These are phyloP conservation scores for Anguilla megastoma DNA, from an alignment of 2,797 vertebrate species.

Conservation along the genomic window DNA sequence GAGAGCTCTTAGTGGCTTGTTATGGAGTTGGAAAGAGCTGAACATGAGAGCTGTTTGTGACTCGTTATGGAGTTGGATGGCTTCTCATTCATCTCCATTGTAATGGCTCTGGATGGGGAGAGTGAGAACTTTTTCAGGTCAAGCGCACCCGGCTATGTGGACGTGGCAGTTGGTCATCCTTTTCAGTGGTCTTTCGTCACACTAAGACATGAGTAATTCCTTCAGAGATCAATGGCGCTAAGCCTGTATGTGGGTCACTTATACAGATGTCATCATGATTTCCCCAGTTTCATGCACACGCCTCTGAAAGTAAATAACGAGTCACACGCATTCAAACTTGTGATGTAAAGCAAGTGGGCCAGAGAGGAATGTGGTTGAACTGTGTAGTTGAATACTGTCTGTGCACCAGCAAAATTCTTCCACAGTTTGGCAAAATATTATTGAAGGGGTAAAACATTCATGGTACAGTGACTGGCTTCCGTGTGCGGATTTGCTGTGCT, in stretches of 20 bases:
- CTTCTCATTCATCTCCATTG: slow-evolving; percentile 47
- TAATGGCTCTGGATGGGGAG: slow-evolving; percentile 22
- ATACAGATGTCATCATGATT: background rate
- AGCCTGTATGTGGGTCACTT: background rate
- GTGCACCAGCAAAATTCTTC: background rate
- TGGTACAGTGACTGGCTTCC: background rate
- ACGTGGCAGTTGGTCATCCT: background rate
- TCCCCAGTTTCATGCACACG: slow-evolving; percentile 24
- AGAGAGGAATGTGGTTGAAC: background rate
- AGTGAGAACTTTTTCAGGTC: slow-evolving; percentile 11
- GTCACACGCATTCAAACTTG: background rate
- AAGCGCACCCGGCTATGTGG: slow-evolving; percentile 17
- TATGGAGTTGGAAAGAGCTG: background rate
- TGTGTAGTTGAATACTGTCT: background rate
- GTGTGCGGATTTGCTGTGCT: background rate
- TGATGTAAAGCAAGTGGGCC: background rate
- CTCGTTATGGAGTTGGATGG: slow-evolving; percentile 42
- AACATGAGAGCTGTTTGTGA: background rate
- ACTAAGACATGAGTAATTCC: slow-evolving; percentile 14
- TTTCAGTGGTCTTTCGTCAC: background rate
- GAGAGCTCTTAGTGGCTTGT: background rate
- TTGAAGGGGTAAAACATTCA: background rate
- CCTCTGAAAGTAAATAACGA: background rate
- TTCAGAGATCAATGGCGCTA: background rate
- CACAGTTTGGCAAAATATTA: background rate